Evolutionary conservation across 2,797 vertebrate species (phyloP).

Genomic region (Pitangus sulphuratus): DNA sequence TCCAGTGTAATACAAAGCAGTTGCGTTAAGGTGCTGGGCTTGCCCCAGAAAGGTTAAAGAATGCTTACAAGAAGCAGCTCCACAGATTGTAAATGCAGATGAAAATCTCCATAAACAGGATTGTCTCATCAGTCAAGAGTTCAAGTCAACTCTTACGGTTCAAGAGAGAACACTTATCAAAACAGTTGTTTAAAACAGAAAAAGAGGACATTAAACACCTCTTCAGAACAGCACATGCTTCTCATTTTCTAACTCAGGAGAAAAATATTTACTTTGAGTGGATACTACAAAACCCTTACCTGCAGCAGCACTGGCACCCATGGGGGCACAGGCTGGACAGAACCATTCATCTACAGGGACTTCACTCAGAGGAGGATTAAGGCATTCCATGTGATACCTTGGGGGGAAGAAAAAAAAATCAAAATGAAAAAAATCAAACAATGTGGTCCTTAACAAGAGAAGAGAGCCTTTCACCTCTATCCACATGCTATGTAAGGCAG

Average conservation of each 20-base stretch:
- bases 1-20: background rate
- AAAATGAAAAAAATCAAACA: background rate
- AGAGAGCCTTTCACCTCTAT: background rate
- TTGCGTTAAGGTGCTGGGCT: background rate
- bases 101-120: background rate
- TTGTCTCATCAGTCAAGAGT: background rate
- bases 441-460: background rate
- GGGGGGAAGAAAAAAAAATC: background rate
- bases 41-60: background rate
- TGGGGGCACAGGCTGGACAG: slow-evolving; percentile 88
- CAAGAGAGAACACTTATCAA: background rate
- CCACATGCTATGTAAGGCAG: background rate
- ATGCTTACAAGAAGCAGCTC: background rate
- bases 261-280: background rate
- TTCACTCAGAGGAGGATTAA: slow-evolving; percentile 91
- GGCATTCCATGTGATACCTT: slow-evolving; percentile 98
- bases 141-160: background rate
- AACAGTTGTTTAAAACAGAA: background rate
- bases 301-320: slow-evolving; percentile 11
- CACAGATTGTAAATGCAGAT: background rate
- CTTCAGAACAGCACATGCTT: background rate
- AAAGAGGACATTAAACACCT: background rate
- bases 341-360: slow-evolving; percentile 99
- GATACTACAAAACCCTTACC: background rate
- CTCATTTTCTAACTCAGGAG: background rate